These are phyloP conservation scores for Pemphigus obesinymphae DNA, from an alignment of 1,140 invertebrate genomes.

Conservation along the genomic window DNA sequence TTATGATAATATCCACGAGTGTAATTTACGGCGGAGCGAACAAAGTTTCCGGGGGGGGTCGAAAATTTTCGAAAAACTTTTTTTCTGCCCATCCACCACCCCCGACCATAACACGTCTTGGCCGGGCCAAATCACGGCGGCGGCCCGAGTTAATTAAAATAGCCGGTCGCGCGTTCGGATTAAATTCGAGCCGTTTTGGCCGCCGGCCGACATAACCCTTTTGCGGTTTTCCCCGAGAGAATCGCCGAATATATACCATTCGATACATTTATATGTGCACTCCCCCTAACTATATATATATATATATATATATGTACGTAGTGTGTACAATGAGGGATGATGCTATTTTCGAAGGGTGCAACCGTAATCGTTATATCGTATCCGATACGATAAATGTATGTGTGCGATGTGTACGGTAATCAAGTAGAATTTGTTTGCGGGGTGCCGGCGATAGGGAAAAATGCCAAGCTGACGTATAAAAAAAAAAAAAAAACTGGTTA, in stretches of 20 bases:
- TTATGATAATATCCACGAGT: too few species aligned
- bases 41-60: too few species aligned
- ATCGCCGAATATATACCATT: neutral
- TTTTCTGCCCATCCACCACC: neutral
- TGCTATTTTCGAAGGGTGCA: neutral
- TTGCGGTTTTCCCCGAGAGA: conserved; percentile 35
- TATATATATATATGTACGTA: too few species aligned
- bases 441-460: neutral
- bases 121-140: neutral
- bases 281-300: neutral
- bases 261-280: too few species aligned
- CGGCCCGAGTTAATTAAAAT: conserved; percentile 18
- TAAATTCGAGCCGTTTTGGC: too few species aligned
- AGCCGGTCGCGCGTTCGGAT: too few species aligned
- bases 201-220: conserved; percentile 19
- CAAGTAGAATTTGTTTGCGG: too few species aligned
- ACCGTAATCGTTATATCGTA: too few species aligned
- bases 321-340: neutral
- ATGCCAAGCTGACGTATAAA: neutral
- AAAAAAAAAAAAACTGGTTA: conserved; percentile 3
- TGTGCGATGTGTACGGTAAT: too few species aligned
- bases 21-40: too few species aligned
- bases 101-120: neutral
- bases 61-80: neutral
- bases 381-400: too few species aligned